Evolutionary conservation across 2,113 vertebrate genomes (phyloP).

Genomic region (Octodon degus): DNA sequence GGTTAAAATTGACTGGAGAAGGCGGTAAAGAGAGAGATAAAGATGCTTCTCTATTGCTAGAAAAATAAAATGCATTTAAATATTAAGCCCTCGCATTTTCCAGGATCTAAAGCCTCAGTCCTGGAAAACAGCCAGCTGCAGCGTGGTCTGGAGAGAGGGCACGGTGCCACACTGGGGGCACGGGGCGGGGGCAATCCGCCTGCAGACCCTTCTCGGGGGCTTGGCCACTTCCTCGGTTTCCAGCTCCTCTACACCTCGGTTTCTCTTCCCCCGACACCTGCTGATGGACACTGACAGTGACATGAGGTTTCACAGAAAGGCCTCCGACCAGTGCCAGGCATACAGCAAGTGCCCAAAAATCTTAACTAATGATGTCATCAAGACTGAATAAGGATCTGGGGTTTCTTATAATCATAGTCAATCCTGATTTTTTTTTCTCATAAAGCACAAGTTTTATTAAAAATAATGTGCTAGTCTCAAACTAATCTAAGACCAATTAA

Average conservation of each 20-base stretch:
- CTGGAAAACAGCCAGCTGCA: background rate
- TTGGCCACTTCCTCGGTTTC: background rate
- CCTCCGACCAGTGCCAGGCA: background rate
- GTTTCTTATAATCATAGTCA: background rate
- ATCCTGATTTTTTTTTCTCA: background rate
- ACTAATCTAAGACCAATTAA: slow-evolving; percentile 71
- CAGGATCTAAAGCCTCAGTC: background rate
- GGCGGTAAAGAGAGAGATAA: background rate
- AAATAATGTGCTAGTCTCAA: slow-evolving; percentile 73
- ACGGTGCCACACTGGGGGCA: background rate
- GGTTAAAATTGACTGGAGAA: background rate
- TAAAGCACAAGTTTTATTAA: slow-evolving; percentile 72
- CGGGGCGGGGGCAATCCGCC: background rate
- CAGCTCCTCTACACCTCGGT: background rate
- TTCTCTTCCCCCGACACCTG: background rate
- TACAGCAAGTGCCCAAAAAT: background rate
- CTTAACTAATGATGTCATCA: background rate
- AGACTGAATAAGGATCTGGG: background rate
- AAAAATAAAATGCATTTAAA: background rate
- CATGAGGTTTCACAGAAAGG: background rate
- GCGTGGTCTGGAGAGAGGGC: background rate
- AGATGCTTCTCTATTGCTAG: background rate
- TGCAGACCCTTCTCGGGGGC: background rate
- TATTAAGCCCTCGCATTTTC: background rate
- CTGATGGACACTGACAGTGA: background rate